Evolutionary conservation across 23 tunicate genomes (phyloP).

Genomic region (Oikopleura dioica): DNA sequence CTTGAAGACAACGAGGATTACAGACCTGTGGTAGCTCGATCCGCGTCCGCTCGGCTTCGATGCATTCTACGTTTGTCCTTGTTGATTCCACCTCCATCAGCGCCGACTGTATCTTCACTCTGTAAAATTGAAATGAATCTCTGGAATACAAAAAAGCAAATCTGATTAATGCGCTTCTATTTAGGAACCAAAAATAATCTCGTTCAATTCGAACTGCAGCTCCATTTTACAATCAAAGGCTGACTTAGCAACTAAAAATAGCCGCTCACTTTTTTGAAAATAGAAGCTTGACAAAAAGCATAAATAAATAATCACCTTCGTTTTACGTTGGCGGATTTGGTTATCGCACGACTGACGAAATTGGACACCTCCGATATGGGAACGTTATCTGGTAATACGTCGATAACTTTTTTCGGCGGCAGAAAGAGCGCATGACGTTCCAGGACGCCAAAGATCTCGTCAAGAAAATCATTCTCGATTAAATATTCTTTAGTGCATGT

Average conservation of each 20-base stretch:
- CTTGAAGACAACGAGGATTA: too few relatives aligned
- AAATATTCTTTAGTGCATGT: background rate
- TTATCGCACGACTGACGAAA: background rate
- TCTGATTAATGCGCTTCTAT: too few relatives aligned
- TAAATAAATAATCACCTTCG: background rate
- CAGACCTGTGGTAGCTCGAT: too few relatives aligned
- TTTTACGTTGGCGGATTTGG: background rate
- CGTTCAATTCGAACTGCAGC: too few relatives aligned
- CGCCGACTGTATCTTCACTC: background rate
- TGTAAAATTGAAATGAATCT: too few relatives aligned
- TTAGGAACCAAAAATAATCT: too few relatives aligned
- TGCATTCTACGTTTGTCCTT: too few relatives aligned
- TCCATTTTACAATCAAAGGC: too few relatives aligned
- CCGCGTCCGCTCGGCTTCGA: too few relatives aligned
- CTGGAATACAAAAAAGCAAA: too few relatives aligned
- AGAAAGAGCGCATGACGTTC: background rate
- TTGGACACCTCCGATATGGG: background rate
- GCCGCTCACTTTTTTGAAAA: background rate
- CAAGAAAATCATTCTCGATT: background rate
- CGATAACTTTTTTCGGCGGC: background rate
- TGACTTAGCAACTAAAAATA: too few relatives aligned
- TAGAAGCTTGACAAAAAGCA: too few relatives aligned
- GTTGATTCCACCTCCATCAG: background rate
- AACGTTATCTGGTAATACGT: background rate
- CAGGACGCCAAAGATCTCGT: background rate